Conservation (phyloP, 1,140 invertebrate species). For the Danaus plexippus region DNA sequence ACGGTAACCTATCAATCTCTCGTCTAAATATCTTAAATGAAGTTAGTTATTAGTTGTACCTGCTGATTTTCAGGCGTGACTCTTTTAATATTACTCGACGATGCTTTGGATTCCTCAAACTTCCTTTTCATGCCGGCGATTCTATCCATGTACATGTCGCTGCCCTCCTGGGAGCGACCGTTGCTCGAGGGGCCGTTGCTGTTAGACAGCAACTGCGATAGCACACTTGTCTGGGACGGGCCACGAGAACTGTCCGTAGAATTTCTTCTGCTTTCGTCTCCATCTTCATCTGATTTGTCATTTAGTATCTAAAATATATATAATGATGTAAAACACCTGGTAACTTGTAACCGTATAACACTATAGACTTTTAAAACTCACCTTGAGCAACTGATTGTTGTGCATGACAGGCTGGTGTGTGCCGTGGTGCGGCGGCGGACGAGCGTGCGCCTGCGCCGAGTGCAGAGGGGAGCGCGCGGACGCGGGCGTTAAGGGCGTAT, state of each 20-base stretch:
- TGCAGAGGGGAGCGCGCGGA: constrained; percentile 69
- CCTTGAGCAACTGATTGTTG: constrained; percentile 47
- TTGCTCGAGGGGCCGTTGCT: constrained; percentile 62
- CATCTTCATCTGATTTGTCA: constrained; percentile 86
- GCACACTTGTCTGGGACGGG: constrained; percentile 79
- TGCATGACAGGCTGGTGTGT: constrained; percentile 32
- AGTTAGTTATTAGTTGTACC: constrained; percentile 61
- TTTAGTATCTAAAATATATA: constrained; percentile 80
- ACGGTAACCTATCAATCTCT: too few species aligned
- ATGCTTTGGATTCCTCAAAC: constrained; percentile 71
- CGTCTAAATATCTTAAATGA: not conserved
- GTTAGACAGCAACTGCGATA: constrained; percentile 84
- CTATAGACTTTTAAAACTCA: constrained; percentile 15
- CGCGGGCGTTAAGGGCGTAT: constrained; percentile 69
- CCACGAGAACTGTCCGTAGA: constrained; percentile 57
- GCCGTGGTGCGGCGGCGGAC: constrained; percentile 37
- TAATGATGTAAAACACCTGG: constrained; percentile 1
- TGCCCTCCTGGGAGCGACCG: constrained; percentile 45
- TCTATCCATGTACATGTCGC: constrained; percentile 71
- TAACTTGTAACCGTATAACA: not conserved
- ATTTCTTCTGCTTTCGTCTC: constrained; percentile 71
- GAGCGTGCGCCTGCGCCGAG: constrained; percentile 44
- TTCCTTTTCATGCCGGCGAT: constrained; percentile 73
- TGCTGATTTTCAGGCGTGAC: constrained; percentile 77
- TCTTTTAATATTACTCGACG: constrained; percentile 65